phyloP scores from a whole-genome alignment of 2,113 vertebrate genomes.

The Hyaena hyaena region DNA sequence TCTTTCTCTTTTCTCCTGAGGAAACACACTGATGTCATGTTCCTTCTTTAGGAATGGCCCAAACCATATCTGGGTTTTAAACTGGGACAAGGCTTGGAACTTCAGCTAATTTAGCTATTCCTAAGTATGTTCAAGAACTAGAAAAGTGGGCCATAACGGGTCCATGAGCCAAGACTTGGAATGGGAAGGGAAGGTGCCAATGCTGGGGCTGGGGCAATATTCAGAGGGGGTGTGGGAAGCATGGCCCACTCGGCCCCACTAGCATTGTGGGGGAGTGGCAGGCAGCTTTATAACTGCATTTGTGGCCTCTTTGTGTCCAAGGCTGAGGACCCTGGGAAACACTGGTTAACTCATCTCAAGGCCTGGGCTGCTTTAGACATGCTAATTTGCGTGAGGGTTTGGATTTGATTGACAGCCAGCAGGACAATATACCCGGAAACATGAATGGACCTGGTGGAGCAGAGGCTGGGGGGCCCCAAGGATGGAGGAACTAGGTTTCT shows the following conservation, averaged over 20 bases:
- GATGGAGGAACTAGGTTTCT: background rate
- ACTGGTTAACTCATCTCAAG: background rate
- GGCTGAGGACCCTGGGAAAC: conserved; percentile 62
- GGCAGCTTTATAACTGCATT: background rate
- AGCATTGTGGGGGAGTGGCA: background rate
- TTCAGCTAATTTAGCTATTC: background rate
- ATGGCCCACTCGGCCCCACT: background rate
- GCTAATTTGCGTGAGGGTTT: conserved; percentile 68
- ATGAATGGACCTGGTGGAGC: conserved; percentile 1
- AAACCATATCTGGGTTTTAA: background rate
- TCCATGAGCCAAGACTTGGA: background rate
- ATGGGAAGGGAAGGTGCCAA: background rate
- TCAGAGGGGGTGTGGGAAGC: background rate
- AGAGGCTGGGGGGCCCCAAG: background rate
- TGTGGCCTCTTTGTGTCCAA: conserved; percentile 42
- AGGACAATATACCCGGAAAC: conserved; percentile 54
- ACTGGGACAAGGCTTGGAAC: background rate
- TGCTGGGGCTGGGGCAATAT: background rate
- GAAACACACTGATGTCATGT: background rate
- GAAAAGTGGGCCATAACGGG: background rate
- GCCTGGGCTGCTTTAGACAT: conserved; percentile 71
- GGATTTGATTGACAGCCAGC: conserved; percentile 70
- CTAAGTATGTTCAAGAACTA: background rate
- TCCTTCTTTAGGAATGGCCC: background rate
- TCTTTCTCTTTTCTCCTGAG: background rate